Evolutionary conservation across 2,113 vertebrate species (phyloP).

Genomic region (Mesocricetus auratus): DNA sequence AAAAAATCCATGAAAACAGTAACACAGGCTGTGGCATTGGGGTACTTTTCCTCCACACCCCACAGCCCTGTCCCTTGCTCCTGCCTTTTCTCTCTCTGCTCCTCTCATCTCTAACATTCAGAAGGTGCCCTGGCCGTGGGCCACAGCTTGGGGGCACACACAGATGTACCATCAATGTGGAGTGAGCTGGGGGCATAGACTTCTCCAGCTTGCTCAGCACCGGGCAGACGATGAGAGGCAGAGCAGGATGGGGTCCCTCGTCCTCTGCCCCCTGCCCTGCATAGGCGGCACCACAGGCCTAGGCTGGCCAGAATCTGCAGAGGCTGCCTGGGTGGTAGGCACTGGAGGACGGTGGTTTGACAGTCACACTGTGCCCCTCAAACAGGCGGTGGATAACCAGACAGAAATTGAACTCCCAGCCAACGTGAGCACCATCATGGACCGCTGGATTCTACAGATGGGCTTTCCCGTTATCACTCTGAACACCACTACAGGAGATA

Average conservation of each 20-base stretch:
- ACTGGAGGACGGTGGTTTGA: rapidly evolving
- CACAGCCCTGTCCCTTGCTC: rapidly evolving
- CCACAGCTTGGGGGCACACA: too few species aligned
- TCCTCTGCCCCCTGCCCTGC: background rate
- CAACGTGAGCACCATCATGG: constrained; percentile 88
- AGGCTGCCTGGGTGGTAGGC: background rate
- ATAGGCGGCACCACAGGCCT: rapidly evolving
- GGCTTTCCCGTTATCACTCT: constrained; percentile 94
- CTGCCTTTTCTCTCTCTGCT: background rate
- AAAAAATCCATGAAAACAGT: background rate
- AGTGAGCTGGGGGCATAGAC: background rate
- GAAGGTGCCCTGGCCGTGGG: background rate
- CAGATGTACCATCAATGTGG: background rate
- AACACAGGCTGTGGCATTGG: too few species aligned
- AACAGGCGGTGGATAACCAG: constrained; percentile 64
- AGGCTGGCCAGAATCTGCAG: background rate
- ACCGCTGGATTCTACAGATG: constrained; percentile 96
- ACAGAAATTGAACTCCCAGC: rapidly evolving
- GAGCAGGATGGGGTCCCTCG: background rate
- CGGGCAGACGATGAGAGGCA: background rate
- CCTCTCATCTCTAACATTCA: background rate
- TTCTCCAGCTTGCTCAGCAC: rapidly evolving
- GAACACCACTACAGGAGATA: constrained; percentile 73
- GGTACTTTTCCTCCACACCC: background rate
- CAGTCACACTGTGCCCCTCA: rapidly evolving